These are phyloP conservation scores for Thyatira batis DNA, from an alignment of 2,888 invertebrate species.

Conservation along the genomic window DNA sequence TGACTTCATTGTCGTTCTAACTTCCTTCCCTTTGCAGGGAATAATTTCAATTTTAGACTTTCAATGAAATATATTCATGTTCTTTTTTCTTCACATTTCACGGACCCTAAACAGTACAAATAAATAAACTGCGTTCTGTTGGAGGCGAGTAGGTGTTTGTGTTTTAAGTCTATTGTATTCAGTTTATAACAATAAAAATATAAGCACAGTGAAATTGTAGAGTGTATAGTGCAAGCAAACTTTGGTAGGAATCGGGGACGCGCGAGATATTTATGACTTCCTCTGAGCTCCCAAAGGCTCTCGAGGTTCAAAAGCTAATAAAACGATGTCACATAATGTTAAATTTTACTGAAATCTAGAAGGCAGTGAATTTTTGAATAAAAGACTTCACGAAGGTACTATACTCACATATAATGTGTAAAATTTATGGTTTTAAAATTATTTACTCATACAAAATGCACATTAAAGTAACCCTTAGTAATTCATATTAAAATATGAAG, in stretches of 20 bases:
- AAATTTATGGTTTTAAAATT: too few species aligned
- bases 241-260: slow-evolving; percentile 64
- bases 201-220: slow-evolving; percentile 39
- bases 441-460: background rate
- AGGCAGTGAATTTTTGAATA: slow-evolving; percentile 38
- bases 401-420: too few species aligned
- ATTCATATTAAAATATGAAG: too few species aligned
- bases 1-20: slow-evolving; percentile 69
- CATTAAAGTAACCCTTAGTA: too few species aligned
- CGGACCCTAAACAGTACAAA: slow-evolving; percentile 23
- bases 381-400: slow-evolving; percentile 5
- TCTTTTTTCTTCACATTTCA: slow-evolving; percentile 35
- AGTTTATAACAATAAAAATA: slow-evolving; percentile 41
- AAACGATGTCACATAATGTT: slow-evolving; percentile 65
- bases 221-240: slow-evolving; percentile 57
- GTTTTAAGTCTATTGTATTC: slow-evolving; percentile 26
- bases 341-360: slow-evolving; percentile 48
- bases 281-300: slow-evolving; percentile 56
- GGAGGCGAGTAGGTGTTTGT: slow-evolving; percentile 29
- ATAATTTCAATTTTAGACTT: slow-evolving; percentile 65
- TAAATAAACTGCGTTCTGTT: slow-evolving; percentile 19
- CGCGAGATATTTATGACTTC: slow-evolving; percentile 71
- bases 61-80: slow-evolving; percentile 57
- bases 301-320: slow-evolving; percentile 67
- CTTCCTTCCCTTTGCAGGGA: slow-evolving; percentile 66